phyloP scores from a whole-genome alignment of 2,888 invertebrate genomes.

The Bembecia ichneumoniformis region DNA sequence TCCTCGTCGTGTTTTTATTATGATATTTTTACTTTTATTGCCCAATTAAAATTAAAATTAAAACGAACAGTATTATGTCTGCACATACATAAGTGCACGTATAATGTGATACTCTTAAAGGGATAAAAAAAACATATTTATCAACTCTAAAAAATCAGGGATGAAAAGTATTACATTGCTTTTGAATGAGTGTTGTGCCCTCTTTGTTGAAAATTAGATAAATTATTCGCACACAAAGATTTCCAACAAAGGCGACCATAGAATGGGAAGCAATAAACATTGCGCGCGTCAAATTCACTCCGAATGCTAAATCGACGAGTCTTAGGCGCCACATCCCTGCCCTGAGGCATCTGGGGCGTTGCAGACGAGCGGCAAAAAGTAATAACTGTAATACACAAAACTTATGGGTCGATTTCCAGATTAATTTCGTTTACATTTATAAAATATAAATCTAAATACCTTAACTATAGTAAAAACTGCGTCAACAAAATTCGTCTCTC shows the following conservation, averaged over 20 bases:
- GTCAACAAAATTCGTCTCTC: no score
- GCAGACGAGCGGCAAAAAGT: neutral
- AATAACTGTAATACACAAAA: neutral
- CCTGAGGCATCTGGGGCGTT: slow-evolving; percentile 5
- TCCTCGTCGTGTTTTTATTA: slow-evolving; percentile 73
- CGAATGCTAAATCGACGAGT: slow-evolving; percentile 48
- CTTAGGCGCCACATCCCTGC: slow-evolving; percentile 25
- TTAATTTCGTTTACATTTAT: no score
- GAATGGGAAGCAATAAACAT: slow-evolving; percentile 53
- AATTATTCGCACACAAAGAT: slow-evolving; percentile 57
- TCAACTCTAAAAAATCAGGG: slow-evolving; percentile 9
- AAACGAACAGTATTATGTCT: no score
- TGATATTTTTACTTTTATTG: neutral
- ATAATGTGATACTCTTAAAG: neutral
- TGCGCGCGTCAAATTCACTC: slow-evolving; percentile 55
- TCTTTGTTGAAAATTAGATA: slow-evolving; percentile 62
- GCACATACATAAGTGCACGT: no score
- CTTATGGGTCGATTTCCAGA: neutral
- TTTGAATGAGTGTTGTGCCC: slow-evolving; percentile 22
- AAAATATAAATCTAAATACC: no score
- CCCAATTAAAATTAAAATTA: no score
- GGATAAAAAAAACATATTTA: neutral
- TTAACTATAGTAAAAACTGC: no score
- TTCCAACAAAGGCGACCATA: slow-evolving; percentile 37
- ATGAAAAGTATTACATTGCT: slow-evolving; percentile 15